Evolutionary conservation across 1,140 invertebrate species (phyloP).

Genomic region (Scylla paramamosain): DNA sequence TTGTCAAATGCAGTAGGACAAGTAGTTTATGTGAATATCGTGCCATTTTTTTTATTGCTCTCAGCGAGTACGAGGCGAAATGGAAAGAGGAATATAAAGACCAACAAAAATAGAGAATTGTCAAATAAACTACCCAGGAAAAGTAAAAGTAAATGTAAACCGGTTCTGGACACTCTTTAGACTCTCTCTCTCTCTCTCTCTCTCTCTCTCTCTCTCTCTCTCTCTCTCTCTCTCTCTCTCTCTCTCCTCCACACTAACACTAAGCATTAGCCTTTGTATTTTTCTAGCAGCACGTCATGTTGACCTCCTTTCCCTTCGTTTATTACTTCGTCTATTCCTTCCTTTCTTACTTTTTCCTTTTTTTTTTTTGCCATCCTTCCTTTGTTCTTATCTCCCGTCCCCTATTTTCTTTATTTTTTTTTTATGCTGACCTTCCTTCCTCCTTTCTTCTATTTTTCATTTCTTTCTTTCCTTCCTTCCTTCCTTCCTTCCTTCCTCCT

Average conservation of each 20-base stretch:
- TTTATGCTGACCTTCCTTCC: background rate
- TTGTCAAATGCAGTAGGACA: background rate
- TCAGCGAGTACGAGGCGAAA: background rate
- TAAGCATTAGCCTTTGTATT: background rate
- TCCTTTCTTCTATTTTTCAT: background rate
- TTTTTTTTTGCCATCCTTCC: background rate
- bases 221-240: slow-evolving; percentile 18
- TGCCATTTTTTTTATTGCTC: background rate
- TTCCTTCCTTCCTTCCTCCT: background rate
- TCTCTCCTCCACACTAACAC: background rate
- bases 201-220: slow-evolving; percentile 18
- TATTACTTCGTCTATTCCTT: background rate
- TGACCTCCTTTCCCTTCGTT: background rate
- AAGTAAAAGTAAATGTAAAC: background rate
- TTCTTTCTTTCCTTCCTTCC: background rate
- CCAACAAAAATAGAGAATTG: background rate
- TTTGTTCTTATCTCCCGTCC: background rate
- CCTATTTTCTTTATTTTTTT: no score
- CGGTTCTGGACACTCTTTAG: background rate
- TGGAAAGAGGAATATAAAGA: background rate
- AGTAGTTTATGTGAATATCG: background rate
- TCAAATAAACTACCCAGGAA: background rate
- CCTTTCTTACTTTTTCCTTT: background rate
- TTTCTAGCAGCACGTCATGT: background rate
- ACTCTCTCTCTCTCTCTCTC: background rate